Evolutionary conservation across 2,797 vertebrate species (phyloP).

Genomic region (Manis pentadactyla): DNA sequence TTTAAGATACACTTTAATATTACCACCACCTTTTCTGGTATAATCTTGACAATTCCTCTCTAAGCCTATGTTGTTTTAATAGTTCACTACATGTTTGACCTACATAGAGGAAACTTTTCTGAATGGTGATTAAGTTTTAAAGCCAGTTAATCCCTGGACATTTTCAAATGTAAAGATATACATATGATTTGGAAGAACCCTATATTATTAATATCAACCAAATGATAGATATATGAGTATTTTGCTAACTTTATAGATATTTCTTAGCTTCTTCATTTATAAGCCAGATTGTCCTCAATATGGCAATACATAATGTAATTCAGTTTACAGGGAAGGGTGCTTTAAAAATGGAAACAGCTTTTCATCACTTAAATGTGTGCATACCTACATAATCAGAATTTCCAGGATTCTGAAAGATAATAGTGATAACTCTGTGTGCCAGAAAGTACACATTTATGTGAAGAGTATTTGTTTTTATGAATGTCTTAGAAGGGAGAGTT

Average conservation of each 20-base stretch:
- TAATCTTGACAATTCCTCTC: neutral
- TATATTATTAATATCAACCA: neutral
- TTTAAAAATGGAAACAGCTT: neutral
- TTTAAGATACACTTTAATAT: neutral
- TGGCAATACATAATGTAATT: constrained; percentile 24
- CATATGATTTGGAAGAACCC: neutral
- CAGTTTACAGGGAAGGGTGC: neutral
- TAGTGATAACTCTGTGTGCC: constrained; percentile 49
- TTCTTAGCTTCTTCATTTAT: neutral
- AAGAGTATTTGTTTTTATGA: constrained; percentile 71
- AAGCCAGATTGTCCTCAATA: neutral
- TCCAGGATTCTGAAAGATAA: constrained; percentile 75
- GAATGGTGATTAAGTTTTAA: constrained; percentile 64
- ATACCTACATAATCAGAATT: constrained; percentile 64
- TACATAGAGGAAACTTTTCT: constrained; percentile 49
- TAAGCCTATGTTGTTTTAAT: constrained; percentile 13
- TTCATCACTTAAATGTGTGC: constrained; percentile 22
- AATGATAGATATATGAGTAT: constrained; percentile 35
- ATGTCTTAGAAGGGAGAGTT: constrained; percentile 64
- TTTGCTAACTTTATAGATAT: constrained; percentile 48
- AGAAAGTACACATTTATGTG: constrained; percentile 50
- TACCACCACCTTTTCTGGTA: neutral
- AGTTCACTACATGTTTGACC: constrained; percentile 43
- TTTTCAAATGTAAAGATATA: constrained; percentile 37
- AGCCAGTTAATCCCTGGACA: constrained; percentile 52